Conservation (phyloP, 2,888 invertebrate species). For the Hydrotaea diabolus region DNA sequence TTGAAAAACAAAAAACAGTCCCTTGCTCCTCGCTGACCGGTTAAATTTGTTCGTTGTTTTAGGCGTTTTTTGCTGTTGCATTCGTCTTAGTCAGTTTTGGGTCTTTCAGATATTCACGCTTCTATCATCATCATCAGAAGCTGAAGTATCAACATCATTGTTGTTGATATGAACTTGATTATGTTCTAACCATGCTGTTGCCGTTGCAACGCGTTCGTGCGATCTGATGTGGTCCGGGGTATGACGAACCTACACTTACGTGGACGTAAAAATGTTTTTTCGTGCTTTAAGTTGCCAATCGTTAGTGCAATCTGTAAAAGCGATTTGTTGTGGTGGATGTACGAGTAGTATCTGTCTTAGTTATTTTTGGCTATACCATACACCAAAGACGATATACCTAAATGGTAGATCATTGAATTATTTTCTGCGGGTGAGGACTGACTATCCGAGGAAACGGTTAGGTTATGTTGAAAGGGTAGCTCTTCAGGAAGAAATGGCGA, state of each 20-base stretch:
- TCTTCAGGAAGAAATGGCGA: too few relatives aligned
- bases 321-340: too few relatives aligned
- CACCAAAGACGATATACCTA: too few relatives aligned
- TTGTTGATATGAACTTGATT: conserved; percentile 37
- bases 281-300: conserved; percentile 64
- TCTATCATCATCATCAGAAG: conserved; percentile 50
- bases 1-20: neutral
- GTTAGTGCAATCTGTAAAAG: conserved; percentile 38
- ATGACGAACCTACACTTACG: neutral
- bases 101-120: conserved; percentile 62
- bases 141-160: conserved; percentile 28
- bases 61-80: neutral
- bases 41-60: neutral
- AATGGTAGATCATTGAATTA: too few relatives aligned
- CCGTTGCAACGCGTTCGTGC: neutral
- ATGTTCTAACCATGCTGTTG: too few relatives aligned
- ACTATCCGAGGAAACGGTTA: too few relatives aligned
- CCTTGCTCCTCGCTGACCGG: conserved; percentile 28
- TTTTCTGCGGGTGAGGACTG: too few relatives aligned
- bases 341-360: too few relatives aligned
- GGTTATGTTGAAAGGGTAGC: too few relatives aligned
- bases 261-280: conserved; percentile 65
- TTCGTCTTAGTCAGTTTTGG: neutral
- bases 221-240: neutral
- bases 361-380: too few relatives aligned